Conservation (phyloP, 2,797 vertebrate genomes). For the Antennarius maculatus region DNA sequence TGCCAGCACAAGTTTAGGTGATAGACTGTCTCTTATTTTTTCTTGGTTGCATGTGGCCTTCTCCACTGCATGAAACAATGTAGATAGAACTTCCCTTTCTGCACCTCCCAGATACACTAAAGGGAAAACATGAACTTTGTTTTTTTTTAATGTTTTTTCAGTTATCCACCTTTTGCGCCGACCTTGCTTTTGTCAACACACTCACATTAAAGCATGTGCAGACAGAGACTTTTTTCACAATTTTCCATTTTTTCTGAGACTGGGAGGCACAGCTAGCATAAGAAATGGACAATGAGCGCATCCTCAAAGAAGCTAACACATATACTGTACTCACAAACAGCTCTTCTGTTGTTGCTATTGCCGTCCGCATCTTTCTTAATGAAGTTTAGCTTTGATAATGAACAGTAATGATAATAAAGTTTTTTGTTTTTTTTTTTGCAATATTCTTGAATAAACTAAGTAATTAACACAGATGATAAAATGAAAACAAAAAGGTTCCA, state of each 20-base stretch:
- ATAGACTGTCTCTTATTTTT: constrained; percentile 31
- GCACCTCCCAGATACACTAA: constrained; percentile 63
- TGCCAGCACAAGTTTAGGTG: constrained; percentile 51
- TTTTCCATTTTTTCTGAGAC: constrained; percentile 45
- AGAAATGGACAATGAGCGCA: too few relatives aligned
- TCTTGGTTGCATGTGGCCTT: constrained; percentile 2
- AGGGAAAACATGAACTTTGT: constrained; percentile 54
- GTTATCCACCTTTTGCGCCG: constrained; percentile 49
- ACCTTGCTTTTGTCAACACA: constrained; percentile 50
- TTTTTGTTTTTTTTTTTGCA: too few relatives aligned
- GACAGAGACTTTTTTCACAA: constrained; percentile 46
- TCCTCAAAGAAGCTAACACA: too few relatives aligned
- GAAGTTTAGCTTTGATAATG: too few relatives aligned
- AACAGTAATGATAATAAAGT: too few relatives aligned
- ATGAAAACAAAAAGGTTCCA: neutral
- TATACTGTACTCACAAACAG: too few relatives aligned
- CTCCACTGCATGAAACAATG: constrained; percentile 19
- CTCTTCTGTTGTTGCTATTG: too few relatives aligned
- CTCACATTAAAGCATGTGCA: constrained; percentile 32
- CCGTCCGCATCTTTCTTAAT: too few relatives aligned
- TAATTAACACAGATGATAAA: neutral
- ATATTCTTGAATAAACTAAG: neutral
- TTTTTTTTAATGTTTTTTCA: constrained; percentile 55
- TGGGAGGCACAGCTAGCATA: too few relatives aligned
- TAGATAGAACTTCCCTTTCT: constrained; percentile 37